Evolutionary conservation across 2,797 vertebrate species (phyloP).

Genomic region (Mus caroli): DNA sequence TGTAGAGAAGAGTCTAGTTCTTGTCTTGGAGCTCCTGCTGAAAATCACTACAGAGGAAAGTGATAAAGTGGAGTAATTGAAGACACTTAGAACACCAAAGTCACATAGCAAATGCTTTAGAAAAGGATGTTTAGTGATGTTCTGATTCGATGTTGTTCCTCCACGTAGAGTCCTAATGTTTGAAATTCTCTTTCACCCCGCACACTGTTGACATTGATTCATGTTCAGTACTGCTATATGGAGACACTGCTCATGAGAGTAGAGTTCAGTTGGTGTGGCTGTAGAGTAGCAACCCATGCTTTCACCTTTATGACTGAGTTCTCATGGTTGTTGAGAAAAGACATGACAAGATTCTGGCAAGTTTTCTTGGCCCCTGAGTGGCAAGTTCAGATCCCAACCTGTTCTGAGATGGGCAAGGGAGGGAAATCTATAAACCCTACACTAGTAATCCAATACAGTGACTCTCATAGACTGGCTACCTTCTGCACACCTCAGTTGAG

Average conservation of each 20-base stretch:
- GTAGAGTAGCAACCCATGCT: background rate
- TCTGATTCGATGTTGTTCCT: background rate
- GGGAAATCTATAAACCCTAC: background rate
- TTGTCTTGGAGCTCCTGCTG: background rate
- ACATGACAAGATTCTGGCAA: background rate
- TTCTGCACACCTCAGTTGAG: background rate
- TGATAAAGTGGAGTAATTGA: background rate
- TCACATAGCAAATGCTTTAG: background rate
- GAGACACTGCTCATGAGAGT: background rate
- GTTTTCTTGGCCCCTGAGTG: background rate
- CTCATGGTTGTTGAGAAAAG: background rate
- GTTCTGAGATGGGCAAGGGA: background rate
- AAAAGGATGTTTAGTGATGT: background rate
- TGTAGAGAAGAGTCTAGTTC: background rate
- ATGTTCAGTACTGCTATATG: background rate
- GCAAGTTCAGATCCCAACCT: background rate
- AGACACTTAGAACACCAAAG: background rate
- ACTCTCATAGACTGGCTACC: rapidly evolving
- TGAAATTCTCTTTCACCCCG: background rate
- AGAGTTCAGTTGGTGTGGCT: background rate
- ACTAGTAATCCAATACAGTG: background rate
- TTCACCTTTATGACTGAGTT: background rate
- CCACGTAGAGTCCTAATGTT: background rate
- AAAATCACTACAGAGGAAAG: background rate
- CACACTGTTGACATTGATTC: background rate